A percentile compares a stretch with the other conserved stretches of the same genome.
These are phyloP conservation scores for Limnephilus marmoratus DNA, from an alignment of 2,888 invertebrate species.

Conservation along the genomic window DNA sequence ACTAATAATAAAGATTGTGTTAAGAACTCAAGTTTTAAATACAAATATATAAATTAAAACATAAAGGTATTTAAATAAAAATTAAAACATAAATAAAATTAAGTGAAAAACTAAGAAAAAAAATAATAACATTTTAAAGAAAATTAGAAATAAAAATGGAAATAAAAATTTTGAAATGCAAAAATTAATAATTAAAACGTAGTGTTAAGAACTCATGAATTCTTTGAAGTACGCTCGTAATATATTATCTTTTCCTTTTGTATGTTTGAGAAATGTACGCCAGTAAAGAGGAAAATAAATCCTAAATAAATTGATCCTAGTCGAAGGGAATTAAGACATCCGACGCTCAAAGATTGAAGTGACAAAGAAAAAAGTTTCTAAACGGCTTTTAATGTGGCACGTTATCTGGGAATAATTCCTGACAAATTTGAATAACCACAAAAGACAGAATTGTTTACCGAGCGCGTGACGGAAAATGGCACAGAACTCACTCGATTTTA, in stretches of 20 bases:
- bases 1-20: no score
- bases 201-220: no score
- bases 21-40: no score
- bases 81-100: no score
- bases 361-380: background rate
- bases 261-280: background rate
- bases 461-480: background rate
- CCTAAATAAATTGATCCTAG: background rate
- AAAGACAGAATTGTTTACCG: background rate
- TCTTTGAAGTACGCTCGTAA: no score
- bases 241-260: background rate
- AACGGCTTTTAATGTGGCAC: background rate
- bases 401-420: slow-evolving; percentile 19
- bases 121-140: no score
- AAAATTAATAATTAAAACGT: no score
- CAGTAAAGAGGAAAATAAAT: background rate
- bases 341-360: background rate
- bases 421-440: slow-evolving; percentile 20
- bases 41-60: no score
- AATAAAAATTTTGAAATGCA: no score
- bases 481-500: background rate
- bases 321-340: background rate
- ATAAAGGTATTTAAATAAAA: no score
- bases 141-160: no score
- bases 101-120: no score